Conservation (phyloP, 2,113 vertebrate species). For the Pterophyllum scalare region DNA sequence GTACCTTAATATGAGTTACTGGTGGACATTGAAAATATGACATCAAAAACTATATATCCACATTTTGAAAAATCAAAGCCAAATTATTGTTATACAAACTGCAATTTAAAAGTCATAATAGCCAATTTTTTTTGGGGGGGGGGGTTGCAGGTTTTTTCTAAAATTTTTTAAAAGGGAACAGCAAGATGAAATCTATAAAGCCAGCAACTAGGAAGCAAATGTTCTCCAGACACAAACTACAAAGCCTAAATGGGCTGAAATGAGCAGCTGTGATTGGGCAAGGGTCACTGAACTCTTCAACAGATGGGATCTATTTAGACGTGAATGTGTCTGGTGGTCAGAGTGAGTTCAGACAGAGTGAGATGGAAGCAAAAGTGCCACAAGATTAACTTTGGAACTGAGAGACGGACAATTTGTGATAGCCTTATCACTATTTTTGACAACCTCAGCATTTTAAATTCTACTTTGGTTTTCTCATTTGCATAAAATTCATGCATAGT, state of each 20-base stretch:
- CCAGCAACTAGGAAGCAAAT: neutral
- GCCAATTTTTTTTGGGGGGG: neutral
- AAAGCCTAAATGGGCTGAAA: neutral
- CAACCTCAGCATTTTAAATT: slow-evolving; percentile 5
- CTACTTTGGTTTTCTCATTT: neutral
- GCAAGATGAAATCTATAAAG: neutral
- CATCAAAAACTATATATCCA: too few relatives aligned
- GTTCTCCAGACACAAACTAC: neutral
- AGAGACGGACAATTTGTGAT: neutral
- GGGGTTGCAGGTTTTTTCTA: too few relatives aligned
- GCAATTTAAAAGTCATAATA: neutral
- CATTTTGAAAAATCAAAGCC: neutral
- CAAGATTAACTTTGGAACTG: neutral
- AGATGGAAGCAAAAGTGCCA: neutral
- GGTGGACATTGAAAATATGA: neutral
- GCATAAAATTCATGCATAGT: neutral
- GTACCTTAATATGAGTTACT: neutral
- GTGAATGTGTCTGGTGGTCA: slow-evolving; percentile 2
- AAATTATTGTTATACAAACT: neutral
- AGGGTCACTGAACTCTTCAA: neutral
- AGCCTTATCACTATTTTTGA: neutral
- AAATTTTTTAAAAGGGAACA: neutral
- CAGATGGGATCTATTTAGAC: neutral
- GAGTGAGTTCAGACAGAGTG: neutral
- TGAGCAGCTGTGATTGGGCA: neutral